A percentile compares a stretch with the other conserved stretches of the same genome.
phyloP scores from a whole-genome alignment of 1,140 invertebrate species.

The Hydropsyche tenuis region DNA sequence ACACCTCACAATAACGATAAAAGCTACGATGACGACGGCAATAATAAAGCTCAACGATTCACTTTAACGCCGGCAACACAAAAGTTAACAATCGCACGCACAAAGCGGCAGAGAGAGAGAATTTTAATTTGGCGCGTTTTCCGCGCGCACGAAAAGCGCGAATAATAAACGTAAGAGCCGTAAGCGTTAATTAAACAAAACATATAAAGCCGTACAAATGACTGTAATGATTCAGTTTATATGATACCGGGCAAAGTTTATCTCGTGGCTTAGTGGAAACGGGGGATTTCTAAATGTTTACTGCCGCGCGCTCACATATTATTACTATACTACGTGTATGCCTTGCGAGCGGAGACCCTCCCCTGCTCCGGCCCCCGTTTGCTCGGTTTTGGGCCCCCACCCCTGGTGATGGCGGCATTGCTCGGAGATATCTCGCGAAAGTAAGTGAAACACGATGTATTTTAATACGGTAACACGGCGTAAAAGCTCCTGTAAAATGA shows the following conservation, averaged over 20 bases:
- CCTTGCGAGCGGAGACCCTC: neutral
- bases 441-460: conserved; percentile 49
- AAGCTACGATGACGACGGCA: too few species aligned
- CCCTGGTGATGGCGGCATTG: neutral
- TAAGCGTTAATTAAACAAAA: conserved; percentile 47
- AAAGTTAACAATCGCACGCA: too few species aligned
- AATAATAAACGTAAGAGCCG: conserved; percentile 28
- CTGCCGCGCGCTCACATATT: conserved; percentile 23
- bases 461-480: conserved; percentile 48
- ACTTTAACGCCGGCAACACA: too few species aligned
- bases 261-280: conserved; percentile 45
- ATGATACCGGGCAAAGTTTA: conserved; percentile 42
- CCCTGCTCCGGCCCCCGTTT: neutral
- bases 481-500: conserved; percentile 45
- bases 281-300: conserved; percentile 46
- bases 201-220: conserved; percentile 46
- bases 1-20: too few species aligned
- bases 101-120: neutral
- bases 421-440: conserved; percentile 38
- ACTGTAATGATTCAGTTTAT: conserved; percentile 47
- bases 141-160: neutral
- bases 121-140: conserved; percentile 18
- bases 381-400: neutral
- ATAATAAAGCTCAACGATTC: too few species aligned
- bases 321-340: neutral